phyloP scores from a whole-genome alignment of 1,140 invertebrate genomes.

The Drosophila subobscura region DNA sequence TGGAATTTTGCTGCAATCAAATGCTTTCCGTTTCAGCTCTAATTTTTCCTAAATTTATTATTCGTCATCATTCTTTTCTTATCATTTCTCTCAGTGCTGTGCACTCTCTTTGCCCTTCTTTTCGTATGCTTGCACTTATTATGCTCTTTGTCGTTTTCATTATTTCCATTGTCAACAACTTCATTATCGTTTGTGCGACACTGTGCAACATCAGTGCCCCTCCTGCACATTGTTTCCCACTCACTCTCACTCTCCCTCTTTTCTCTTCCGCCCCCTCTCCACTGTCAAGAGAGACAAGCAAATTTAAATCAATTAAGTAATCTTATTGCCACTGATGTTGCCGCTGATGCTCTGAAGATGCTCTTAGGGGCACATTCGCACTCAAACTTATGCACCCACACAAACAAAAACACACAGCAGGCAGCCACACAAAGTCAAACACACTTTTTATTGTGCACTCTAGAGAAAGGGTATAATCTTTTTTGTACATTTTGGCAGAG shows the following conservation, averaged over 20 bases:
- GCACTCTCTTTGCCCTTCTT: slow-evolving; percentile 45
- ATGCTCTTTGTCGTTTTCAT: slow-evolving; percentile 25
- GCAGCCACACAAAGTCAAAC: slow-evolving; percentile 2
- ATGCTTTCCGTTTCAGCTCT: too few relatives aligned
- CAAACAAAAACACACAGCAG: slow-evolving; percentile 6
- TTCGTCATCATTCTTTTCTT: too few relatives aligned
- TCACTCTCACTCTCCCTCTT: slow-evolving; percentile 2
- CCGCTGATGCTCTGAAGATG: slow-evolving; percentile 34
- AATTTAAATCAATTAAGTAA: slow-evolving; percentile 82
- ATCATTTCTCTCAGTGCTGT: slow-evolving; percentile 21
- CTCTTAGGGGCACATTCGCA: slow-evolving; percentile 52
- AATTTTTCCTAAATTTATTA: not conserved
- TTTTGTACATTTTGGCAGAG: too few relatives aligned
- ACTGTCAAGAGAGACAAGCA: slow-evolving; percentile 65
- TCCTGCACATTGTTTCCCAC: not conserved
- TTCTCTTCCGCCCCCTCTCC: not conserved
- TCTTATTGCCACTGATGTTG: slow-evolving; percentile 66
- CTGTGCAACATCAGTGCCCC: slow-evolving; percentile 58
- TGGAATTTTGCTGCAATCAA: too few relatives aligned
- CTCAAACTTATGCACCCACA: slow-evolving; percentile 8
- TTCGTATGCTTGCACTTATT: slow-evolving; percentile 69
- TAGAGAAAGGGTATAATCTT: too few relatives aligned
- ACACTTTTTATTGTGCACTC: slow-evolving; percentile 7
- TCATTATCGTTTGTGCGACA: slow-evolving; percentile 73
- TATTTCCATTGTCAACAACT: slow-evolving; percentile 76